Percentiles rank a stretch among this genome's conserved stretches.
phyloP scores from a whole-genome alignment of 2,797 vertebrate genomes.

The Rhyacichthys aspro region DNA sequence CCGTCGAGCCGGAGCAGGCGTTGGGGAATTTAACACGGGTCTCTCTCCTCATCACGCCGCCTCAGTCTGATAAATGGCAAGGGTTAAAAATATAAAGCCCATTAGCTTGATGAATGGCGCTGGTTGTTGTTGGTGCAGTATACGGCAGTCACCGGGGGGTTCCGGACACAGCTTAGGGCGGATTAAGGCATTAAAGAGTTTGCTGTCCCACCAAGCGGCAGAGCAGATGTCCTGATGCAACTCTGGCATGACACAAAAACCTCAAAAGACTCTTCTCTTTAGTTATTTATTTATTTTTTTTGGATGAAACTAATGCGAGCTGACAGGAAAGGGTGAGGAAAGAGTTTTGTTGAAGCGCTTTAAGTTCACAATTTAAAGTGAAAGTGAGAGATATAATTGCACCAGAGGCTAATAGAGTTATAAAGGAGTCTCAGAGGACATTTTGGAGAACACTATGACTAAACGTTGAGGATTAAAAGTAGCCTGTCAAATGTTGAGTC shows the following conservation, averaged over 20 bases:
- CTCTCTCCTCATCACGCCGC: constrained; percentile 60
- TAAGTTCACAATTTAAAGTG: constrained; percentile 36
- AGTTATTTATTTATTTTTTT: constrained; percentile 3
- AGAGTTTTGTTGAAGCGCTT: constrained; percentile 12
- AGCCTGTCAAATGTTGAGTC: too few species aligned
- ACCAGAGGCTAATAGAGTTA: constrained; percentile 33
- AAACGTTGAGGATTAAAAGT: too few species aligned
- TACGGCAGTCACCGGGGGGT: constrained; percentile 70
- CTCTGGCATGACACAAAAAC: constrained; percentile 41
- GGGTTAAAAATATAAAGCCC: constrained; percentile 85
- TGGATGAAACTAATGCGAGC: constrained; percentile 28
- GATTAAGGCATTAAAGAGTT: constrained; percentile 82
- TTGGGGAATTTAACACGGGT: constrained; percentile 67
- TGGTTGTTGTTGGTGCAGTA: constrained; percentile 74
- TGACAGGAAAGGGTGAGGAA: constrained; percentile 15
- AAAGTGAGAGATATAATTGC: constrained; percentile 18
- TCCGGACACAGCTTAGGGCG: constrained; percentile 69
- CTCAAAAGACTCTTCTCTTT: constrained; percentile 17
- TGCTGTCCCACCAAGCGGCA: constrained; percentile 63
- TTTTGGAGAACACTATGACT: too few species aligned
- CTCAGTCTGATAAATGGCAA: constrained; percentile 81
- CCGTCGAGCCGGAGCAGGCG: constrained; percentile 58
- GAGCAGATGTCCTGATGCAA: constrained; percentile 59
- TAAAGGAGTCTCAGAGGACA: too few species aligned
- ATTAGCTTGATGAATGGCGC: constrained; percentile 84